phyloP scores from a whole-genome alignment of 2,113 vertebrate species.

The Mirza zaza region DNA sequence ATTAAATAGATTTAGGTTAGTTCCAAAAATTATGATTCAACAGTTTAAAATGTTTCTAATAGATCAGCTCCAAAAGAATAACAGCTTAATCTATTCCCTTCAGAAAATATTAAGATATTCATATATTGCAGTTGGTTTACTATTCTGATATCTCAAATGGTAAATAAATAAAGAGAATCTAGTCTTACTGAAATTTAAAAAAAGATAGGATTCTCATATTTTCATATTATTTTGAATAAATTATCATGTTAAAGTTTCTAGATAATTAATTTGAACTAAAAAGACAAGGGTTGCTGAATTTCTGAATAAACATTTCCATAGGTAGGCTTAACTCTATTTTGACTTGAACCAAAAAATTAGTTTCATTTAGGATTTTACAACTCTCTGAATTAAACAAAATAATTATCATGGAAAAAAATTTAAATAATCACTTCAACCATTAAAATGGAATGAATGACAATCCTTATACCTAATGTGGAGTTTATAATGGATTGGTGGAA shows the following conservation, averaged over 20 bases:
- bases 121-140: not conserved
- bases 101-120: slow-evolving; percentile 53
- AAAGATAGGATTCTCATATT: slow-evolving; percentile 16
- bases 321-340: slow-evolving; percentile 50
- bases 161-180: not conserved
- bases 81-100: slow-evolving; percentile 55
- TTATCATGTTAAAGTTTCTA: slow-evolving; percentile 42
- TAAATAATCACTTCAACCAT: not conserved
- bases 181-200: slow-evolving; percentile 58
- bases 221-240: slow-evolving; percentile 60
- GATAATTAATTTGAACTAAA: slow-evolving; percentile 60
- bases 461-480: not conserved
- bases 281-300: slow-evolving; percentile 16
- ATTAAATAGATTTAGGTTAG: slow-evolving; percentile 35
- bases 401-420: not conserved
- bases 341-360: slow-evolving; percentile 22
- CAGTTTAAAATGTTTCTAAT: not conserved
- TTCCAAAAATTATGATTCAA: slow-evolving; percentile 27
- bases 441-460: slow-evolving; percentile 26
- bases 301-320: slow-evolving; percentile 54
- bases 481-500: not conserved
- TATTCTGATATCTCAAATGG: slow-evolving; percentile 24
- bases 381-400: slow-evolving; percentile 40
- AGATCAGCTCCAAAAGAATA: not conserved
- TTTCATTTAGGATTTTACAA: slow-evolving; percentile 49